phyloP scores from a whole-genome alignment of 2,888 invertebrate genomes.

The Bellardia pandia region DNA sequence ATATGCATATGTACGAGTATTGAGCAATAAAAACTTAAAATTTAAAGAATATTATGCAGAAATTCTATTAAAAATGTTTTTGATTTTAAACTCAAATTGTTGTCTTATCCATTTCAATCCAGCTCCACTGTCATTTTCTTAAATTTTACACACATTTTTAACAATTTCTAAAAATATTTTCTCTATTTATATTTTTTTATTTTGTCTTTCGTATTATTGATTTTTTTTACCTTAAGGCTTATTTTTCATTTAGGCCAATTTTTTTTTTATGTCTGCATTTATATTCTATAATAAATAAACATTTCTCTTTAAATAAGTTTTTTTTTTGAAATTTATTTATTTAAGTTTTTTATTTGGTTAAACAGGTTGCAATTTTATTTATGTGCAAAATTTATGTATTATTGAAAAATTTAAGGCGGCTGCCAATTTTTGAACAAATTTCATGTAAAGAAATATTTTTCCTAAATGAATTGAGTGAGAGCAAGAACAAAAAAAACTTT shows the following conservation, averaged over 20 bases:
- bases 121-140: neutral
- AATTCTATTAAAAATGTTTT: too few species aligned
- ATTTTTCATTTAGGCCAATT: constrained; percentile 19
- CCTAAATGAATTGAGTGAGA: neutral
- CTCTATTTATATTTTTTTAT: neutral
- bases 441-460: constrained; percentile 4
- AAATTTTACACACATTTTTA: neutral
- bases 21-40: too few species aligned
- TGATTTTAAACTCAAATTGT: too few species aligned
- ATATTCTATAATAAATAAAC: constrained; percentile 3
- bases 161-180: neutral
- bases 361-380: constrained; percentile 45
- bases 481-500: neutral
- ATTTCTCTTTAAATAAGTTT: constrained; percentile 7
- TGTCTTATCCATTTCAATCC: too few species aligned
- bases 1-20: too few species aligned
- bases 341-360: neutral
- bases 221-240: neutral
- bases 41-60: too few species aligned
- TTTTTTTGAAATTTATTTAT: neutral
- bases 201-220: neutral
- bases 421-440: constrained; percentile 28
- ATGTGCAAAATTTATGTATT: constrained; percentile 23
- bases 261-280: neutral
- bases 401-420: constrained; percentile 20